Evolutionary conservation across 2,113 vertebrate species (phyloP), one percentile per base, ranked within the genome.

Genomic region (Chelonoidis abingdonii): DNA sequence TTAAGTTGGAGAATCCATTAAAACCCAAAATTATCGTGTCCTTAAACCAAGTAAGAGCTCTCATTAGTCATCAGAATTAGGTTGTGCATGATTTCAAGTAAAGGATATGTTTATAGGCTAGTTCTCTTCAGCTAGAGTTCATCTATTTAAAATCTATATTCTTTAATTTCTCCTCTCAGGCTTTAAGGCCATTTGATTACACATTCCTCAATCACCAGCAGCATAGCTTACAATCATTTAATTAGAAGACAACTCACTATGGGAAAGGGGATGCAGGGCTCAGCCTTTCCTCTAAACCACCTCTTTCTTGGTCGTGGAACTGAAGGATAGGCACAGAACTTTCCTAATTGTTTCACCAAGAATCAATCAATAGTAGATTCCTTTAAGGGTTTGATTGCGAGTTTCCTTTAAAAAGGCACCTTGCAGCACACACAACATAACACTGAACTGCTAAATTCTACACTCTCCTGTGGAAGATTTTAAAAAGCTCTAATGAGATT

Each of bases 131-230:
- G 19, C 3, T 2, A 4, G 11, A 10, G 6, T 44, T 95, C 95
- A 88, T 87, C 87, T 88, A 91, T 25, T 87, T 92, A 54, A 94
- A 81, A 84, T 69, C 50, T 81, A 54, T 41, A 90, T 0, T 1
- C 44, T 91, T 47, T 89, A 16, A 95, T 92, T 90, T 88, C 0
- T 0, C 25, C 44, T 95, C 75, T 76, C 1, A 1, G 53, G 24
- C 78, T 93, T 89, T 87, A 91, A 0, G 0, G 54, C 80, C 47
- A 24, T 10, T 80, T 69, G 41, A 91, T 92, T 54, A 91, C 6
- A 59, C 52, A 27, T 86, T 89, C n/a, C 88, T 93, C 88, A 96
- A 94, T 90, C 93, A n/a, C 86, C 93, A 94, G 89, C 92, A 89
- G 76, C 9, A 29, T 31, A 92, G 93, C 62, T 93, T 90, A 89